Evolutionary conservation across 2,797 vertebrate genomes (phyloP), one percentile per base, ranked within the genome.

Genomic region (Champsocephalus esox): DNA sequence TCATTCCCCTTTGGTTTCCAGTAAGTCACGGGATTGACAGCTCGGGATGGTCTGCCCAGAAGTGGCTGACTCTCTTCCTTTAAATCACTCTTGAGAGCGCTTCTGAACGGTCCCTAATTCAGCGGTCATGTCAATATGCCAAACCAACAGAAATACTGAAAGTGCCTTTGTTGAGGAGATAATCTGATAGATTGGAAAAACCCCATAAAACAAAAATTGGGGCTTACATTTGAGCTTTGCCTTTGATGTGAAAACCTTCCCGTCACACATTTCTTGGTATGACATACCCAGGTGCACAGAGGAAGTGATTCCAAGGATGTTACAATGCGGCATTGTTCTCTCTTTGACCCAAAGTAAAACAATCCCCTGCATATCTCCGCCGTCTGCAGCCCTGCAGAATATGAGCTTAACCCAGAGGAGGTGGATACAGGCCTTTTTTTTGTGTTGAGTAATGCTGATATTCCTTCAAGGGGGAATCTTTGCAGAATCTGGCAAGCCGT

Each of bases 21-120:
- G 87, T 92, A 93, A 90, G 89, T 92, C 87, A 89, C 66, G 79
- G 80, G 82, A 85, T 80, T 89, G 91, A 91, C 88, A 82, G 82
- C 49, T 48, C 13, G n/a, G 83, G 79, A 87, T 68, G 80, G 70
- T 76, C 79, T 88, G 87, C 89, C 87, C 82, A 87, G 84, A 87
- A 79, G 79, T 75, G 80, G 71, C 88, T 65, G 79, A 75, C 84
- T 78, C 73, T 70, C 77, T 63, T 55, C 66, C 79, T 81, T 77
- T 90, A 90, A 92, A 92, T 92, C 89, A 89, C 83, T 84, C 51
- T 38, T 13, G 43, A 71, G 68, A 88, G 61, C 56, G 34, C 75
- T 74, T 80, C 56, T 78, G 74, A 91, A 75, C 78, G 66, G 83
- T 82, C 87, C 63, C 63, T 86, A 85, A 88, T 76, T 90, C 85